These are phyloP conservation scores for Portunus trituberculatus DNA, from an alignment of 1,140 invertebrate species.

Conservation along the genomic window DNA sequence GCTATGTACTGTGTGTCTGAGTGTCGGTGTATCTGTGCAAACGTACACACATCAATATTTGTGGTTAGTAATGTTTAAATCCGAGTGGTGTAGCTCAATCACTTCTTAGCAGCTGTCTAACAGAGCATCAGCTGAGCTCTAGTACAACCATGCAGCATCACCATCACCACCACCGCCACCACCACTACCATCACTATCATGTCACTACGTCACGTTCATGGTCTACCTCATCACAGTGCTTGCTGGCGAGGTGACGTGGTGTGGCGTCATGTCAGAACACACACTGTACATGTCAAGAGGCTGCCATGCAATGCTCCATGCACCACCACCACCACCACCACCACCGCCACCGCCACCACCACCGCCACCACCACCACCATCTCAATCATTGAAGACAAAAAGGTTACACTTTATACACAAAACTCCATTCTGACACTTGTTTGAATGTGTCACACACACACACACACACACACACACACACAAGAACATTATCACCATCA, in stretches of 20 bases:
- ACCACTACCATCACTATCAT: neutral
- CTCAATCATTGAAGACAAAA: too few species aligned
- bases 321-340: neutral
- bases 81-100: neutral
- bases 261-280: neutral
- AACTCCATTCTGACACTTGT: too few species aligned
- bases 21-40: constrained; percentile 34
- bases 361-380: too few species aligned
- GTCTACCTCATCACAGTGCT: neutral
- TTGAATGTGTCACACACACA: neutral
- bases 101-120: neutral
- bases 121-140: neutral
- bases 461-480: neutral
- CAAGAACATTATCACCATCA: too few species aligned
- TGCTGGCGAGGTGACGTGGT: neutral
- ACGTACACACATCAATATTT: constrained; percentile 39
- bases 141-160: neutral
- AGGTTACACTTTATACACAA: too few species aligned
- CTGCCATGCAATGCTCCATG: neutral
- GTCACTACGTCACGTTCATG: neutral
- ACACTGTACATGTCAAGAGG: neutral
- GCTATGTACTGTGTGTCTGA: neutral
- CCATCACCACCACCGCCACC: neutral
- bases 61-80: constrained; percentile 36
- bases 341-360: too few species aligned